These are phyloP conservation scores for Aspiorhynchus laticeps DNA, from an alignment of 2,113 vertebrate genomes.

Conservation along the genomic window DNA sequence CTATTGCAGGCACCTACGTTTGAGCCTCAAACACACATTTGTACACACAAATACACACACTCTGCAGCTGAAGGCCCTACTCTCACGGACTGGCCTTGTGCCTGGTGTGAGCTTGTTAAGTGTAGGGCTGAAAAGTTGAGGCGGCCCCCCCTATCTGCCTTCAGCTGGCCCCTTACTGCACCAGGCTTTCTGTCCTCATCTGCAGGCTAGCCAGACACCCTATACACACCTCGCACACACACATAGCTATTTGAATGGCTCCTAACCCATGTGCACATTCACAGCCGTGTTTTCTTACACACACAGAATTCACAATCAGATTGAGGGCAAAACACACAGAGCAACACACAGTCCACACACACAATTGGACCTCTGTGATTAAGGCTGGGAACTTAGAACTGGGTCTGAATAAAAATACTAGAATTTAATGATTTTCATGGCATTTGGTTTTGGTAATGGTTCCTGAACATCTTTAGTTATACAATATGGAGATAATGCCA, in stretches of 20 bases:
- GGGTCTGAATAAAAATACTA: not conserved
- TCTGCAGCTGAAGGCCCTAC: conserved; percentile 64
- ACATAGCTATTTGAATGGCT: conserved; percentile 6
- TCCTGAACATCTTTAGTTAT: not conserved
- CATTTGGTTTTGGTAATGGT: not conserved
- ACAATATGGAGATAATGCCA: not conserved
- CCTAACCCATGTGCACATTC: conserved; percentile 25
- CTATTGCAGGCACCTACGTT: conserved; percentile 43
- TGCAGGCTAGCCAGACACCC: conserved; percentile 63
- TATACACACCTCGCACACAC: conserved; percentile 57
- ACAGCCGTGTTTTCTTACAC: conserved; percentile 27
- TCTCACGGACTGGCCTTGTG: conserved; percentile 76
- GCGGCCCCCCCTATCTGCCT: conserved; percentile 49
- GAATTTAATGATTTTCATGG: not conserved
- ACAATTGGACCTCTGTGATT: not conserved
- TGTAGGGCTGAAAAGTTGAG: conserved; percentile 61
- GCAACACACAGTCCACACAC: not conserved
- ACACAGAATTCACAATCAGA: conserved; percentile 33
- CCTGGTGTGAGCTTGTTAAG: conserved; percentile 78
- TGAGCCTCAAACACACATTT: conserved; percentile 32
- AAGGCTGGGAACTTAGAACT: not conserved
- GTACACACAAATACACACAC: conserved; percentile 41
- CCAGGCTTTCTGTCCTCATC: conserved; percentile 76
- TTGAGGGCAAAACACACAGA: conserved; percentile 23
- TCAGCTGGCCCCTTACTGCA: conserved; percentile 66